Conservation (phyloP, 2,888 invertebrate species). For the Hydriomena furcata region DNA sequence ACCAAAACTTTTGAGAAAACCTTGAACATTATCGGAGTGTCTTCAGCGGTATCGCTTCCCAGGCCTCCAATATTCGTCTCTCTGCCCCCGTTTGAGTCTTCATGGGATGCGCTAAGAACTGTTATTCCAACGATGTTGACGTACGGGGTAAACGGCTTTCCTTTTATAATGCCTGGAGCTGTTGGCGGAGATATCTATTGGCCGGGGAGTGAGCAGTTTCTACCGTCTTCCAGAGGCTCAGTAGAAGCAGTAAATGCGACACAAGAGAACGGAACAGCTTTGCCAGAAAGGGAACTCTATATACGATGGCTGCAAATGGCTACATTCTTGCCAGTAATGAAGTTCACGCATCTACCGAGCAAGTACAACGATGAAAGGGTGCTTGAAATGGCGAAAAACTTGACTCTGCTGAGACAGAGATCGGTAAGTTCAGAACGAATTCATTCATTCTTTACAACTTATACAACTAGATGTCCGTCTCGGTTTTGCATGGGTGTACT, state of each 20-base stretch:
- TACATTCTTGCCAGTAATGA: conserved; percentile 95
- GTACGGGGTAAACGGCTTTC: conserved; percentile 95
- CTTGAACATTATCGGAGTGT: conserved; percentile 90
- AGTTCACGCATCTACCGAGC: conserved; percentile 95
- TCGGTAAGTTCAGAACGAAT: conserved; percentile 12
- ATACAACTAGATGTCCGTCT: too few species aligned
- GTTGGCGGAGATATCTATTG: conserved; percentile 94
- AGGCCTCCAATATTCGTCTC: conserved; percentile 93
- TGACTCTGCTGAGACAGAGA: conserved; percentile 89
- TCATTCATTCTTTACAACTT: too few species aligned
- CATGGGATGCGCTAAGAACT: conserved; percentile 92
- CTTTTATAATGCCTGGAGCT: conserved; percentile 96
- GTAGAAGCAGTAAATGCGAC: conserved; percentile 57
- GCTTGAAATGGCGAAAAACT: conserved; percentile 89
- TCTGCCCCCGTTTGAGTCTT: conserved; percentile 92
- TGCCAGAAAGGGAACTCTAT: conserved; percentile 92
- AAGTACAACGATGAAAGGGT: conserved; percentile 92
- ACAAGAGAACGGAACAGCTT: conserved; percentile 70
- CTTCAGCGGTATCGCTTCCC: conserved; percentile 92
- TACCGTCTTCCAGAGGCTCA: conserved; percentile 77
- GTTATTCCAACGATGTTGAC: conserved; percentile 94
- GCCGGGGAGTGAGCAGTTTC: conserved; percentile 82
- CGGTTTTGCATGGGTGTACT: too few species aligned
- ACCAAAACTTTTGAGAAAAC: conserved; percentile 85
- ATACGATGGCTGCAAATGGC: conserved; percentile 96